Evolutionary conservation across 1,140 invertebrate species (phyloP), one percentile per base, ranked within the genome.

Genomic region (Drosophila murphyi): DNA sequence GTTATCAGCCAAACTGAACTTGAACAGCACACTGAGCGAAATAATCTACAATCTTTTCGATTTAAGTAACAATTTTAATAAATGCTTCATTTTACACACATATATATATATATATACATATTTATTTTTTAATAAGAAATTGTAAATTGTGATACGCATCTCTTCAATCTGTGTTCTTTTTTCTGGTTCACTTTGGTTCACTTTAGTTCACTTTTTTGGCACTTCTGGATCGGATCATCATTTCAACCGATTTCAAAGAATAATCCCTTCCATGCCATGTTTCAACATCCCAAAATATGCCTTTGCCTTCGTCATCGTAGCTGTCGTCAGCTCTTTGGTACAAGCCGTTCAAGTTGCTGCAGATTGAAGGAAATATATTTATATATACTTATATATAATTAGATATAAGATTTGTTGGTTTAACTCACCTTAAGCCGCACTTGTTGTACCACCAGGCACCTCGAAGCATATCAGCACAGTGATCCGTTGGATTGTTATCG

Each of bases 371-470:
- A 10, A 31, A 39, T 5, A 43, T 31, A 41, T 35, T 2, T 29
- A 10, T 55, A 4, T 37, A 10, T 2, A 20, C 20, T 20, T 1
- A 20, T 50, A 50, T 10, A 5, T 5, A 5, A 10, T 6, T 39
- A 3, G 20, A 29, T 35, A 35, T 37, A 28, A n/a, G 4, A 3
- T 43, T 43, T 43, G n/a, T 43, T 3, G 2, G 4, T 7, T 35
- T 4, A 39, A 39, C 63, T 5, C 6, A 73, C 71, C 39, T 68
- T 2, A 41, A 0, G 5, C 35, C 51, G 31, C 64, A 67, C 1
- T 20, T 7, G 5, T n/a, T 10, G n/a, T 60, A 73, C 71, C 71
- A 73, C 71, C 71, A 73, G 35, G 5, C 71, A 2, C 71, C 57
- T 4, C 35, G 8, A 2, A 3, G 5, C 0, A 0, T 0, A 0